These are phyloP conservation scores for Coturnix japonica DNA, from an alignment of 2,113 vertebrate species.

Conservation along the genomic window DNA sequence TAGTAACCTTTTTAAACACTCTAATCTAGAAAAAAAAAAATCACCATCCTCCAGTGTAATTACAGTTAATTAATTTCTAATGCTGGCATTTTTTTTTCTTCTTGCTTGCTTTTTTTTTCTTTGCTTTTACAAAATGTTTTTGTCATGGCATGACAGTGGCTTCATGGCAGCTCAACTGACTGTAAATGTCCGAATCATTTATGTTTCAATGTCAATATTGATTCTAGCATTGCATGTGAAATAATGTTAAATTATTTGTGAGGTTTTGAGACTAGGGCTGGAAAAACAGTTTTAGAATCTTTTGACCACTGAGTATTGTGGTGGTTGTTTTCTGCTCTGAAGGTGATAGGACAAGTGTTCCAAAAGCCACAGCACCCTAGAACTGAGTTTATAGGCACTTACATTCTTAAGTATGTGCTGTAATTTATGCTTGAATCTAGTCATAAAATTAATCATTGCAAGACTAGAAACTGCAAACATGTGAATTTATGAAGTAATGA, in stretches of 20 bases:
- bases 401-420: not conserved
- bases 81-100: not conserved
- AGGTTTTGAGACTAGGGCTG: not conserved
- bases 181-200: not conserved
- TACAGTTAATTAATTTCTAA: slow-evolving; percentile 2
- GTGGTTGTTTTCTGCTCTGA: not conserved
- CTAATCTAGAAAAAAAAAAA: not conserved
- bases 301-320: not conserved
- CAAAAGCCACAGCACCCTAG: not conserved
- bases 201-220: not conserved
- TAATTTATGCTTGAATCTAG: not conserved
- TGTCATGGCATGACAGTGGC: not conserved
- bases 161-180: not conserved
- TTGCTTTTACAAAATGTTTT: not conserved
- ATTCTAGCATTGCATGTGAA: not conserved
- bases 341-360: not conserved
- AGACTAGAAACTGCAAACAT: not conserved
- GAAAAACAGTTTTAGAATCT: not conserved
- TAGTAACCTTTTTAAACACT: not conserved
- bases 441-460: not conserved
- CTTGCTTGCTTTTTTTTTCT: not conserved
- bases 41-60: not conserved
- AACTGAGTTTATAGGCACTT: not conserved
- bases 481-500: not conserved
- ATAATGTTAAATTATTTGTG: not conserved